These are phyloP conservation scores for Danio jaintianensis DNA, from an alignment of 2,797 vertebrate genomes.

Conservation along the genomic window DNA sequence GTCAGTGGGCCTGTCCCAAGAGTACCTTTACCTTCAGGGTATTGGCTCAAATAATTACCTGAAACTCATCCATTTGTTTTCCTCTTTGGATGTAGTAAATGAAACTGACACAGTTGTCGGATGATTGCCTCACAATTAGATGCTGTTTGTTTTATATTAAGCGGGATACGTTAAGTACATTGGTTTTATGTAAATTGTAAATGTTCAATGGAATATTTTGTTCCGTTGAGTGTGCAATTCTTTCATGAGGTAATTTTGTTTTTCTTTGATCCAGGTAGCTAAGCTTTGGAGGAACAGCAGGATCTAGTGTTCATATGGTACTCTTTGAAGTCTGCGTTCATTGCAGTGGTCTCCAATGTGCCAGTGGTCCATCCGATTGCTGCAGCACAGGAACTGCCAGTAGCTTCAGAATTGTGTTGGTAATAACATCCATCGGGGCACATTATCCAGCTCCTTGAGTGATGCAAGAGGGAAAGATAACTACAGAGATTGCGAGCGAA, in stretches of 20 bases:
- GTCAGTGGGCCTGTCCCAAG: constrained; percentile 3
- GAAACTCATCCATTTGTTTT: background rate
- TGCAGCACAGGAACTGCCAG: constrained; percentile 2
- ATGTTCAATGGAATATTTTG: constrained; percentile 17
- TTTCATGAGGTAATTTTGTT: constrained; percentile 24
- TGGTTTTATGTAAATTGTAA: constrained; percentile 18
- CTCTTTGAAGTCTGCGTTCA: constrained; percentile 51
- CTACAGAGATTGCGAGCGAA: background rate
- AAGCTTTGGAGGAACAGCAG: background rate
- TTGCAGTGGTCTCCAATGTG: constrained; percentile 26
- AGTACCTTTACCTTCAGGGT: constrained; percentile 14
- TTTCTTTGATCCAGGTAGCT: constrained; percentile 44
- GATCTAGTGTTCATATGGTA: background rate
- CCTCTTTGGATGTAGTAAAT: background rate
- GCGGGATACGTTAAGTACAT: background rate
- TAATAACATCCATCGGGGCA: constrained; percentile 30
- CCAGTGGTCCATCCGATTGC: constrained; percentile 12
- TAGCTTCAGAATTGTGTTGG: constrained; percentile 30
- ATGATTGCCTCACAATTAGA: constrained; percentile 15
- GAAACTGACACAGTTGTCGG: background rate
- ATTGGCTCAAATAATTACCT: constrained; percentile 7
- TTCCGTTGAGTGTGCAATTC: constrained; percentile 23
- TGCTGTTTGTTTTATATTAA: background rate
- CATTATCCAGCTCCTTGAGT: constrained; percentile 13
- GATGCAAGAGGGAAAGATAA: background rate